A percentile compares a stretch with the other conserved stretches of the same genome.
Evolutionary conservation across 1,140 invertebrate genomes (phyloP).

Genomic region (Chironomus tepperi): DNA sequence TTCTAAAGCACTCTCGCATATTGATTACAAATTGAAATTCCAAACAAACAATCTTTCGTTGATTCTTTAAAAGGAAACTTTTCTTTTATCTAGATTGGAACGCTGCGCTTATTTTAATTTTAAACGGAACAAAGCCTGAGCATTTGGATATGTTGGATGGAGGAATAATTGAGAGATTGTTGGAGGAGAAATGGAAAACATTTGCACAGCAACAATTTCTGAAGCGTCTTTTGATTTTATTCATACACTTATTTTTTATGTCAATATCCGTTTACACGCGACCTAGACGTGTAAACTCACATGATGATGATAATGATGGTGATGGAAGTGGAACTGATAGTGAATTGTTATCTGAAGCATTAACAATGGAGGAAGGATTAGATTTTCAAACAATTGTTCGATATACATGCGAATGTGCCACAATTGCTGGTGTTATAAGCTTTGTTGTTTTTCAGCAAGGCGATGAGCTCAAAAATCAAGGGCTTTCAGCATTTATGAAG

Average conservation of each 20-base stretch:
- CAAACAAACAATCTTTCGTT: conserved; percentile 17
- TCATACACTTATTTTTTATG: conserved; percentile 78
- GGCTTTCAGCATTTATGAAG: conserved; percentile 78
- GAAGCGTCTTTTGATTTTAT: conserved; percentile 76
- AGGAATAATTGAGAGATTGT: conserved; percentile 90
- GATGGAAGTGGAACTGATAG: conserved; percentile 27
- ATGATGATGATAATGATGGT: conserved; percentile 20
- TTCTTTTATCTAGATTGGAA: conserved; percentile 77
- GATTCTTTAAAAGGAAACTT: conserved; percentile 12
- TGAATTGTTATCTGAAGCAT: conserved; percentile 17
- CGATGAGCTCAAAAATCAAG: conserved; percentile 89
- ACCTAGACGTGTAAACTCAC: conserved; percentile 40
- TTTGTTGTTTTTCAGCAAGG: conserved; percentile 89
- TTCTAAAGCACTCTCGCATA: neutral
- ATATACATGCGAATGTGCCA: conserved; percentile 72
- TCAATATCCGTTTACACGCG: conserved; percentile 85
- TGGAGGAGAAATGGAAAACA: conserved; percentile 99
- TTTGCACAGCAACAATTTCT: conserved; percentile 93
- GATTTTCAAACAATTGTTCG: conserved; percentile 49
- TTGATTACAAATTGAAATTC: conserved; percentile 16
- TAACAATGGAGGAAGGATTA: conserved; percentile 5
- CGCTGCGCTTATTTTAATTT: conserved; percentile 94
- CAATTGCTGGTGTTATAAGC: conserved; percentile 72
- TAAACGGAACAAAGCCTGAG: conserved; percentile 93
- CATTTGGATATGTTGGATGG: conserved; percentile 98